phyloP scores from a whole-genome alignment of 2,888 invertebrate species.

The Drosophila testacea region DNA sequence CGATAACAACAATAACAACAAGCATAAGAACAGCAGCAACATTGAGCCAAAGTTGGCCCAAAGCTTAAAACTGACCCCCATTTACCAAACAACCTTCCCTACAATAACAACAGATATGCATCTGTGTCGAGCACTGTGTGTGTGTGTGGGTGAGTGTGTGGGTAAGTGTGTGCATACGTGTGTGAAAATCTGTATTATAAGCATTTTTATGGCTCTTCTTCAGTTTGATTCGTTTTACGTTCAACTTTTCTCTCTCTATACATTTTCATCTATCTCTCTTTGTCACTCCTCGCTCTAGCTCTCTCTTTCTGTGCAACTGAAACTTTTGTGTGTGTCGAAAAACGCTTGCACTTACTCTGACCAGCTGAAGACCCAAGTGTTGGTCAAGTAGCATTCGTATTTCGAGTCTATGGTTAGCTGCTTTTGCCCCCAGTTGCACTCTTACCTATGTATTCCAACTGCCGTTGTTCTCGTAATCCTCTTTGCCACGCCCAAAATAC shows the following conservation, averaged over 20 bases:
- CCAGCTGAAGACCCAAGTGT: conserved; percentile 55
- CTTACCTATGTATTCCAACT: conserved; percentile 20
- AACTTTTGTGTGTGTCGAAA: conserved; percentile 43
- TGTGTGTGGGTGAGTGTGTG: conserved; percentile 3
- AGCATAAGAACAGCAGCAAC: conserved; percentile 25
- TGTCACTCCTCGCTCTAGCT: neutral
- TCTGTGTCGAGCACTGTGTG: conserved; percentile 36
- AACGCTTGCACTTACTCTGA: conserved; percentile 56
- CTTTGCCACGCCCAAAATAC: conserved; percentile 58
- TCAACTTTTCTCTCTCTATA: conserved; percentile 34
- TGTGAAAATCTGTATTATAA: conserved; percentile 50
- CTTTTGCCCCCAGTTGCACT: conserved; percentile 17
- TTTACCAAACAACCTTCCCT: conserved; percentile 46
- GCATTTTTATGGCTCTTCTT: conserved; percentile 48
- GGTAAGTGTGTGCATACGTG: conserved; percentile 10
- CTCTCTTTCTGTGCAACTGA: conserved; percentile 15
- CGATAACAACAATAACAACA: conserved; percentile 18
- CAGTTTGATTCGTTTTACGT: conserved; percentile 47
- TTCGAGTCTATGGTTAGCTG: conserved; percentile 45
- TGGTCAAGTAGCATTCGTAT: conserved; percentile 59
- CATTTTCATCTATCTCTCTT: neutral
- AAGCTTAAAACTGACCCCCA: conserved; percentile 68
- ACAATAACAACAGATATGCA: conserved; percentile 61
- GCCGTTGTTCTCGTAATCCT: conserved; percentile 64
- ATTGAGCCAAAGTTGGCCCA: conserved; percentile 50